phyloP scores from a whole-genome alignment of 2,113 vertebrate genomes.

The Pygoscelis adeliae region DNA sequence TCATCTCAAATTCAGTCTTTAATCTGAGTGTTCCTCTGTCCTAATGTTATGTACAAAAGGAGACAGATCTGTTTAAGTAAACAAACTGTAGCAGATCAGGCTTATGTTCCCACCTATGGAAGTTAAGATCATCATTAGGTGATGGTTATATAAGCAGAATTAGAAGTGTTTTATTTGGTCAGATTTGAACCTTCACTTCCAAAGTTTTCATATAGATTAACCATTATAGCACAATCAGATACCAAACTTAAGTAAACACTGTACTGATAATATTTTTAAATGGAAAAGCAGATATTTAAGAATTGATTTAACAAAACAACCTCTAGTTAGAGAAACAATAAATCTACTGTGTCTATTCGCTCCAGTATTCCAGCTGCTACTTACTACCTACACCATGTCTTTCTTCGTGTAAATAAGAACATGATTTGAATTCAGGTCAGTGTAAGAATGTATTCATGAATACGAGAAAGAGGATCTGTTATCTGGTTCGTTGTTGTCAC shows the following conservation, averaged over 20 bases:
- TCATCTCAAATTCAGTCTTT: not conserved
- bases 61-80: not conserved
- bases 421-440: not conserved
- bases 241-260: not conserved
- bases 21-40: not conserved
- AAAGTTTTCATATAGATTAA: not conserved
- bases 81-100: not conserved
- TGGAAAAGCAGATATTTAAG: not conserved
- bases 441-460: not conserved
- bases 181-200: not conserved
- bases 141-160: not conserved
- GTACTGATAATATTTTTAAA: not conserved
- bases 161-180: not conserved
- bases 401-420: not conserved
- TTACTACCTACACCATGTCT: not conserved
- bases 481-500: fast-evolving
- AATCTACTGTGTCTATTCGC: not conserved
- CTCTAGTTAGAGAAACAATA: not conserved
- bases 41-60: not conserved
- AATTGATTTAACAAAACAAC: not conserved
- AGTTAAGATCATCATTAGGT: not conserved
- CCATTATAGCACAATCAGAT: not conserved
- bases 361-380: not conserved
- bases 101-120: not conserved
- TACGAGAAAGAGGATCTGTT: not conserved